Conservation (phyloP, 2,113 vertebrate genomes). For the Tichodroma muraria region DNA sequence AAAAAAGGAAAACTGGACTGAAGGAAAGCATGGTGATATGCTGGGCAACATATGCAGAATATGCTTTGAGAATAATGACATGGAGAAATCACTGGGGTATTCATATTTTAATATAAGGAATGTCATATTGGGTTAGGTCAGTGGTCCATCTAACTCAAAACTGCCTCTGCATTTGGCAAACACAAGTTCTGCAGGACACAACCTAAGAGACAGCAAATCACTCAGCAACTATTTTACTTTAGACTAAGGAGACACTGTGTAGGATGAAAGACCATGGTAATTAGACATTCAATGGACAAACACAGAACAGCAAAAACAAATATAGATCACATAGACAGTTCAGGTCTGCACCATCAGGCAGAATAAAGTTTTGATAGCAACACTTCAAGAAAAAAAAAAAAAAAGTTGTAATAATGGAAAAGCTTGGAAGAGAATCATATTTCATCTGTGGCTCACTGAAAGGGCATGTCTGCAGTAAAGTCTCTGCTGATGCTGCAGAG, state of each 20-base stretch:
- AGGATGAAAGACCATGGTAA: not conserved
- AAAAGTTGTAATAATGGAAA: not conserved
- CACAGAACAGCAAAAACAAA: not conserved
- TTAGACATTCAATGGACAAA: not conserved
- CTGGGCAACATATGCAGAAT: not conserved
- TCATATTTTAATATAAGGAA: not conserved
- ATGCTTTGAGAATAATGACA: not conserved
- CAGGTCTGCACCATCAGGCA: not conserved
- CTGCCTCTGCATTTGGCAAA: not conserved
- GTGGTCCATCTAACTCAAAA: not conserved
- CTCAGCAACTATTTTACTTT: not conserved
- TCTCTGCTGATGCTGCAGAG: not conserved
- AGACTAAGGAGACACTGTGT: not conserved
- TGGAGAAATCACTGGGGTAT: not conserved
- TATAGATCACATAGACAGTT: accelerated
- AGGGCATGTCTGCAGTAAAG: not conserved
- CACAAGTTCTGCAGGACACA: not conserved
- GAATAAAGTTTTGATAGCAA: not conserved
- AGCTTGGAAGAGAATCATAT: not conserved
- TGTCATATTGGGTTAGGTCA: not conserved
- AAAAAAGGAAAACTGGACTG: not conserved
- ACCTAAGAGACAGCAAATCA: not conserved
- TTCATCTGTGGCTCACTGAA: not conserved
- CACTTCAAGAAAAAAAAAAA: not conserved
- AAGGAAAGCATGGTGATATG: not conserved